A percentile compares a stretch with the other conserved stretches of the same genome.
Evolutionary conservation across 2,888 invertebrate species (phyloP).

Genomic region (Gari tellinella): DNA sequence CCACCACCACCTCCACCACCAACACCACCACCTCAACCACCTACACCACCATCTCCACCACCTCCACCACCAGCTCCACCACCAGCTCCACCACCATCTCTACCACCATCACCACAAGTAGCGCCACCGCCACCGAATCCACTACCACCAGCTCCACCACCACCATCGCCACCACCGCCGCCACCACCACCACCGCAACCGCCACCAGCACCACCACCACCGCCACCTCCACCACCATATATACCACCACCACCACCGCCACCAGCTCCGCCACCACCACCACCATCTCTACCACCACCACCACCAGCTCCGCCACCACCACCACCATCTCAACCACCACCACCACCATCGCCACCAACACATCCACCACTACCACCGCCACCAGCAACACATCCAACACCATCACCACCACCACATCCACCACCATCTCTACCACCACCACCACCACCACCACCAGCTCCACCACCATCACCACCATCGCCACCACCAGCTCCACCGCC

Average conservation of each 20-base stretch:
- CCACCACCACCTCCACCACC: conserved; percentile 6
- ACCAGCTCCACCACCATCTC: conserved; percentile 10
- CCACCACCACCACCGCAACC: conserved; percentile 18
- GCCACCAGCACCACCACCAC: too few species aligned
- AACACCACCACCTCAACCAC: background rate
- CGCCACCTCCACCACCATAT: too few species aligned
- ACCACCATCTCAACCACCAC: too few species aligned
- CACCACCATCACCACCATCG: conserved; percentile 17
- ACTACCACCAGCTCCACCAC: conserved; percentile 35
- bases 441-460: conserved; percentile 32
- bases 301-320: too few species aligned
- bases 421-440: conserved; percentile 29
- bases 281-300: too few species aligned
- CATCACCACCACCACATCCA: too few species aligned
- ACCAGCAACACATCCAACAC: too few species aligned
- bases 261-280: too few species aligned
- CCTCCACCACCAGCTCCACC: conserved; percentile 9
- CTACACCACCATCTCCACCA: conserved; percentile 2
- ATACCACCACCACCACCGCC: too few species aligned
- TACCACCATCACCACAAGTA: conserved; percentile 24
- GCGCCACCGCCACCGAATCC: conserved; percentile 25
- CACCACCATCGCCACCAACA: too few species aligned
- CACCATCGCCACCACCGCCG: conserved; percentile 5
- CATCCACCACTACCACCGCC: too few species aligned
- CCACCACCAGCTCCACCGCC: conserved; percentile 12